phyloP scores from a whole-genome alignment of 2,888 invertebrate species.

The Cephalotes varians region DNA sequence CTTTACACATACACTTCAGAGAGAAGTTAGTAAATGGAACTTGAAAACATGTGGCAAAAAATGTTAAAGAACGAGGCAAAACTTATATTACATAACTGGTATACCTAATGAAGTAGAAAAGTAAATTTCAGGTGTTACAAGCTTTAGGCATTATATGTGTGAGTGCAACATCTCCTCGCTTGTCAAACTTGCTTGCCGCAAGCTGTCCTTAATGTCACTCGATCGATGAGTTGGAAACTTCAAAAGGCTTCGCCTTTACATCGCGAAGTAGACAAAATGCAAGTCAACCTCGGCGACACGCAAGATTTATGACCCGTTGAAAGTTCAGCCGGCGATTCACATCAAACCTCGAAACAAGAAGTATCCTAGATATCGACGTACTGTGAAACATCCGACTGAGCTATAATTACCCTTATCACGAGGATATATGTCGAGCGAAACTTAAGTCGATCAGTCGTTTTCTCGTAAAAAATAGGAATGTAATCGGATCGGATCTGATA shows the following conservation, averaged over 20 bases:
- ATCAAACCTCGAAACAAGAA: conserved; percentile 38
- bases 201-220: conserved; percentile 29
- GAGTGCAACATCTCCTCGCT: conserved; percentile 20
- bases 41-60: not conserved
- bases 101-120: conserved; percentile 31
- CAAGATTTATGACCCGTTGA: conserved; percentile 45
- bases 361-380: conserved; percentile 15
- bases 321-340: conserved; percentile 15
- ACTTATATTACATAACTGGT: not conserved
- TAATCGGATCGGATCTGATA: not conserved
- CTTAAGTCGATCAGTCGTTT: not conserved
- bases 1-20: not conserved
- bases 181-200: conserved; percentile 34
- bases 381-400: not conserved
- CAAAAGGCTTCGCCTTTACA: conserved; percentile 4
- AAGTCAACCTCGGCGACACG: conserved; percentile 33
- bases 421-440: not conserved
- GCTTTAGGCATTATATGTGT: conserved; percentile 8
- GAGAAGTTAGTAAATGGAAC: not conserved
- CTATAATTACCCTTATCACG: conserved; percentile 30
- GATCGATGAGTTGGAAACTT: conserved; percentile 42
- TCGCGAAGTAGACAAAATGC: conserved; percentile 45
- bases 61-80: not conserved
- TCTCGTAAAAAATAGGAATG: not conserved
- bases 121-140: conserved; percentile 27